These are phyloP conservation scores for Leptopilina drosophilae DNA, from an alignment of 2,888 invertebrate species.

Conservation along the genomic window DNA sequence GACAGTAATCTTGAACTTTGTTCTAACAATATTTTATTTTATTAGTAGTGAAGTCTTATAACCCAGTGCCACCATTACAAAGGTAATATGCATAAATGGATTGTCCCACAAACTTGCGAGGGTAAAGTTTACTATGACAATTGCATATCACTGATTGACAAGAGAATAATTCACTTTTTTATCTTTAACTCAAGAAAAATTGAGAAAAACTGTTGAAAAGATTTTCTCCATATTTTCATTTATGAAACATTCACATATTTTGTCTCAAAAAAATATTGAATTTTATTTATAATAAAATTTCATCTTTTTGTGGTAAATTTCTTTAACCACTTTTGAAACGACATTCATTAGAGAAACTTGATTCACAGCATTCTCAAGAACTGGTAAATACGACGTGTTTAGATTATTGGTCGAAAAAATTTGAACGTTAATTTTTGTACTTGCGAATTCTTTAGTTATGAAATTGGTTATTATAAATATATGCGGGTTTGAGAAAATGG, in stretches of 20 bases:
- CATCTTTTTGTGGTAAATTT: too few relatives aligned
- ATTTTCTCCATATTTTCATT: too few relatives aligned
- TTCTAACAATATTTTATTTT: conserved; percentile 72
- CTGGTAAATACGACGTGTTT: not conserved
- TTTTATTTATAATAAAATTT: too few relatives aligned
- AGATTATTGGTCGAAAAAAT: not conserved
- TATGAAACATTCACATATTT: too few relatives aligned
- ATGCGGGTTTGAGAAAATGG: too few relatives aligned
- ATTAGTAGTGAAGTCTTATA: conserved; percentile 74
- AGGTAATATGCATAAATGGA: conserved; percentile 76
- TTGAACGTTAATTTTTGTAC: not conserved
- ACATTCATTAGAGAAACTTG: too few relatives aligned
- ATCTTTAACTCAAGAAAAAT: too few relatives aligned
- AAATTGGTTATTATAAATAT: too few relatives aligned
- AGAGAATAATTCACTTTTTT: not conserved
- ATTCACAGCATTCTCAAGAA: not conserved
- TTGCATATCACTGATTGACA: conserved; percentile 46
- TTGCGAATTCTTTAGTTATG: too few relatives aligned
- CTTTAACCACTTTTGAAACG: too few relatives aligned
- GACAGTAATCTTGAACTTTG: conserved; percentile 72
- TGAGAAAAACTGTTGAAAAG: too few relatives aligned
- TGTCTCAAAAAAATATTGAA: too few relatives aligned
- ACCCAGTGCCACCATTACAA: conserved; percentile 67
- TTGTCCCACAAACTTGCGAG: conserved; percentile 77
- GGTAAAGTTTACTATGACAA: conserved; percentile 74